Conservation (phyloP, 2,797 vertebrate species). For the Neosalanx taihuensis region DNA sequence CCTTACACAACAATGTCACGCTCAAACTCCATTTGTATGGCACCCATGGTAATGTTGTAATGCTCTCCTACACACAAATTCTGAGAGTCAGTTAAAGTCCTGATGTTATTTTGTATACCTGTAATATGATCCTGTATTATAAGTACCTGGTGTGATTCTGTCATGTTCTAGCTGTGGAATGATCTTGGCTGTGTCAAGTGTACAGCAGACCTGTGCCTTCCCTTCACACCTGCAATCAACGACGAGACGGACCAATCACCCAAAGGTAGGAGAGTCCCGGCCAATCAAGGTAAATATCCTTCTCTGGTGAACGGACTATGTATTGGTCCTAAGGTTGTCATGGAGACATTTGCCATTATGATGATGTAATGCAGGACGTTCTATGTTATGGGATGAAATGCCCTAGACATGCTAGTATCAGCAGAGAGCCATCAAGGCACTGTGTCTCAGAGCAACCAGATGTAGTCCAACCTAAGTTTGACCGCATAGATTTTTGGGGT, state of each 20-base stretch:
- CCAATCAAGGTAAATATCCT: conserved; percentile 45
- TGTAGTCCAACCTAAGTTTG: not conserved
- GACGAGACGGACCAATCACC: conserved; percentile 71
- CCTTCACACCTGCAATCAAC: conserved; percentile 65
- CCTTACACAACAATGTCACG: too few relatives aligned
- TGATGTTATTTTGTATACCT: too few relatives aligned
- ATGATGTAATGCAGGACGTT: too few relatives aligned
- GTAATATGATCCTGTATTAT: not conserved
- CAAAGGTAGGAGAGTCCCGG: conserved; percentile 82
- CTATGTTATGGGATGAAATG: too few relatives aligned
- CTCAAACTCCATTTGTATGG: too few relatives aligned
- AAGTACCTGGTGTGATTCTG: not conserved
- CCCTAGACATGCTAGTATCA: too few relatives aligned
- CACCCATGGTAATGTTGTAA: too few relatives aligned
- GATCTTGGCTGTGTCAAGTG: conserved; percentile 84
- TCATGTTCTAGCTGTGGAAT: conserved; percentile 79
- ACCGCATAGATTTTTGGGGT: not conserved
- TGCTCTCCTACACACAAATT: too few relatives aligned
- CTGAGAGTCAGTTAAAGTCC: too few relatives aligned
- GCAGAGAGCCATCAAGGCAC: not conserved
- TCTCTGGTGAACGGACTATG: conserved; percentile 14
- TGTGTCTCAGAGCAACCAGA: not conserved
- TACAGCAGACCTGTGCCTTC: conserved; percentile 80
- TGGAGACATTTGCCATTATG: not conserved
- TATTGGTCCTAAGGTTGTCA: not conserved